Evolutionary conservation across 2,888 invertebrate genomes (phyloP), one percentile per base, ranked within the genome.

Genomic region (Leptinotarsa juncta): DNA sequence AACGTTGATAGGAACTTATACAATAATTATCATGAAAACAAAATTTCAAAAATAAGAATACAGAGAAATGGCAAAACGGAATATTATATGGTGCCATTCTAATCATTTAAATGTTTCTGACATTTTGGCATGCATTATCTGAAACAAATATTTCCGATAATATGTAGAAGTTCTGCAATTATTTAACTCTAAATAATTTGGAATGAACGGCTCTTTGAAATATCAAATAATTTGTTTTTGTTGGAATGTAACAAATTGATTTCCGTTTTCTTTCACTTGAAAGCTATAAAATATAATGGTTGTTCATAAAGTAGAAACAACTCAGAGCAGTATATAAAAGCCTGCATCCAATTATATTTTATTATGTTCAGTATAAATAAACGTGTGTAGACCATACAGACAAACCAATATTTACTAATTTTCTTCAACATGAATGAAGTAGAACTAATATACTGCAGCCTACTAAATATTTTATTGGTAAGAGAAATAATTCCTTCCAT

Each of bases 231-330:
- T 57, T 12, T 57, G 23, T 57, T 23, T 20, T 20, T 57, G 57
- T 23, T 23, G 10, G 14, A 57, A 60, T 60, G 60, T 60, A 60
- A 3, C 60, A 4, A 60, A 60, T 60, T 23, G 26, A 60, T 60
- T 60, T 15, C 15, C 15, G 20, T 23, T 60, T 60, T 20, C 15
- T 1, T 20, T 57, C 3, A 57, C 18, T 14, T 57, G 18, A 15
- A 60, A 60, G 26, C 23, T 12, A 15, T 60, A 26, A 60, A 60
- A 23, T 26, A 60, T 60, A 60, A 60, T 60, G 60, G 60, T 23
- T 60, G 26, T 60, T 60, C 60, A 60, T 60, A 60, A 60, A 20
- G 60, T 60, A 26, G 14, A 26, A 26, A 26, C 60, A 60, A 60
- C 16, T 16, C 60, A 15, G 3, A 26, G 3, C 18, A 53, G 5